Base-by-base conservation (phyloP, 2,797 vertebrate species). In the Hypotaenidia okinawae region DNA sequence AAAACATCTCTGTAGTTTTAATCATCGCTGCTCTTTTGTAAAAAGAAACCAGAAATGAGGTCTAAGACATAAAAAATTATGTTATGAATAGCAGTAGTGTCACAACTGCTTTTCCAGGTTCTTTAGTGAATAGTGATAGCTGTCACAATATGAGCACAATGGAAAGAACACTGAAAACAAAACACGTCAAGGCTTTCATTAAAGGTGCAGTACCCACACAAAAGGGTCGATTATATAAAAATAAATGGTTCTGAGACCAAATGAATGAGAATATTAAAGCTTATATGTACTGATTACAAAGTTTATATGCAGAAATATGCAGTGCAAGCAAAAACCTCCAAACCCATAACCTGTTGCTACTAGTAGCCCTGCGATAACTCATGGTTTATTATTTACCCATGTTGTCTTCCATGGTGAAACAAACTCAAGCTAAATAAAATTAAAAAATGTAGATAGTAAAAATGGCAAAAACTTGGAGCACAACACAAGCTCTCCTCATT, bases 121-220 rank as follows among this genome's bases (percentile, higher is more conserved):
- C 90, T 37, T 37, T 37, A 37, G 10, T 37, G 37, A 11, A 37
- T 37, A 37, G 37, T 37, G 37, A 59, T 57, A 41, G 80, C 91
- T 84, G 66, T 22, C 43, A 62, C 72, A 95, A 89, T 75, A 86
- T 32, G 85, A 93, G 22, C 58, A 92, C 62, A 89, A 84, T 55
- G 32, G 96, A 95, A 90, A 95, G 78, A 84, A 94, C 70, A 94
- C 24, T 24, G 72, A 90, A 93, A 97, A 87, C n/a, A 79, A 94
- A 95, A 74, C 21, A 80, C 21, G 54, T 35, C 37, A 49, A 47
- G 64, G 58, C 13, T 70, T 90, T 97, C 92, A 97, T 95, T 97
- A 97, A 98, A 98, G 97, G 96, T 98, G 97, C 97, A 98, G 97
- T 97, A 97, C 95, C 93, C 97, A 97, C 93, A 79, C 84, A 93